phyloP scores from a whole-genome alignment of 2,888 invertebrate species.

The Torymus tubicola region DNA sequence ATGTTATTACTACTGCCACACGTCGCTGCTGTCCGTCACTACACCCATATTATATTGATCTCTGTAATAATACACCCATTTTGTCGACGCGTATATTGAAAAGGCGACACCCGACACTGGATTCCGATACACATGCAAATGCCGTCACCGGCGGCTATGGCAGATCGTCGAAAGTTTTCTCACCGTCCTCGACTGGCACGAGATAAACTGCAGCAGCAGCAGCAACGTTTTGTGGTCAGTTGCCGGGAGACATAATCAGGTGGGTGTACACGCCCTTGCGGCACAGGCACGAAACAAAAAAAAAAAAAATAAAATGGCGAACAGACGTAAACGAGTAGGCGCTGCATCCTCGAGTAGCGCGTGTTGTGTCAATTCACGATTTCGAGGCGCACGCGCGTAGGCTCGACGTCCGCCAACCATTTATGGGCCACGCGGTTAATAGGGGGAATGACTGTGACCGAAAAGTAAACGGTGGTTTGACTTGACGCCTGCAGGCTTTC shows the following conservation, averaged over 20 bases:
- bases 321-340: constrained; percentile 40
- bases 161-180: constrained; percentile 12
- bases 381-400: constrained; percentile 34
- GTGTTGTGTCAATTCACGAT: constrained; percentile 32
- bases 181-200: constrained; percentile 1
- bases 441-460: background rate
- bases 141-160: too few relatives aligned
- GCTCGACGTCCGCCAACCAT: constrained; percentile 31
- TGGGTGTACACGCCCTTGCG: background rate
- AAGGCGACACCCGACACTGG: background rate
- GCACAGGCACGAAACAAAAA: too few relatives aligned
- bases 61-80: too few relatives aligned
- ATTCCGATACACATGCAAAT: background rate
- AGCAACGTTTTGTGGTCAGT: constrained; percentile 8
- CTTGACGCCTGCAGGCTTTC: too few relatives aligned
- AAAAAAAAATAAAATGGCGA: background rate
- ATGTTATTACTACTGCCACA: too few relatives aligned
- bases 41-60: too few relatives aligned
- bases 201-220: background rate
- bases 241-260: background rate
- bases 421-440: constrained; percentile 32
- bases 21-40: too few relatives aligned
- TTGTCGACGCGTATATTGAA: too few relatives aligned
- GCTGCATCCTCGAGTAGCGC: constrained; percentile 25
- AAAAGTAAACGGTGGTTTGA: too few relatives aligned